Percentiles rank a stretch among this genome's conserved stretches.
Evolutionary conservation across 1,140 invertebrate species (phyloP).

Genomic region (Drosophila chauvacae): DNA sequence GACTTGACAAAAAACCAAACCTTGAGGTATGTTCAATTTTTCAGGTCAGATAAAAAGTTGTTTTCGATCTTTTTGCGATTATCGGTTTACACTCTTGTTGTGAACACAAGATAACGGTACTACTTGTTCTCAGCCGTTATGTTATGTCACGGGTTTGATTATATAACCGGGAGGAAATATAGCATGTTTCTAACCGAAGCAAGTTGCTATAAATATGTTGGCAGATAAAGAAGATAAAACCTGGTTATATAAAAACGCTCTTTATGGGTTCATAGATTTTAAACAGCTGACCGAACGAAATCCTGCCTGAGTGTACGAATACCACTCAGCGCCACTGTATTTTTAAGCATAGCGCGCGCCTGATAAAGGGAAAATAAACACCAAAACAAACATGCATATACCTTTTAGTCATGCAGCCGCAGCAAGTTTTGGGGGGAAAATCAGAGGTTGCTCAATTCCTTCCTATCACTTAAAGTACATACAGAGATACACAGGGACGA

Average conservation of each 20-base stretch:
- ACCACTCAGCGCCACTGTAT: conserved; percentile 6
- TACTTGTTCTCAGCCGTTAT: conserved; percentile 2
- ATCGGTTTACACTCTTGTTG: conserved; percentile 22
- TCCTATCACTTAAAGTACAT: not conserved
- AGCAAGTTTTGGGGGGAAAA: conserved; percentile 8
- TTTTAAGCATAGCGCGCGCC: conserved; percentile 1
- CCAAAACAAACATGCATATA: conserved; percentile 10
- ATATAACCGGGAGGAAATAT: conserved; percentile 1
- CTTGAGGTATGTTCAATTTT: conserved; percentile 24
- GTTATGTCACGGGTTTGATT: conserved; percentile 31
- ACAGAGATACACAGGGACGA: conserved; percentile 9
- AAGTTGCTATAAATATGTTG: not conserved
- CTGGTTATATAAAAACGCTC: conserved; percentile 5
- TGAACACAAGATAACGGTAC: conserved; percentile 28
- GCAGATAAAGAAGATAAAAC: conserved; percentile 1
- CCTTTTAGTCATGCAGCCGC: conserved; percentile 17
- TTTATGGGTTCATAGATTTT: conserved; percentile 6
- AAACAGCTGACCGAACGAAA: not conserved
- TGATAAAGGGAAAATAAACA: conserved; percentile 24
- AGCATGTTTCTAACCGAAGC: not conserved
- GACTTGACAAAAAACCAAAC: conserved; percentile 8
- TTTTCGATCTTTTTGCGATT: conserved; percentile 31
- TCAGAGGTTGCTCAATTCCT: not conserved
- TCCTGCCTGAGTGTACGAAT: not conserved
- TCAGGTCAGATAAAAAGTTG: conserved; percentile 27